Evolutionary conservation across 2,888 invertebrate genomes (phyloP), one percentile per base, ranked within the genome.

Genomic region (Scelioninae gen. 2): DNA sequence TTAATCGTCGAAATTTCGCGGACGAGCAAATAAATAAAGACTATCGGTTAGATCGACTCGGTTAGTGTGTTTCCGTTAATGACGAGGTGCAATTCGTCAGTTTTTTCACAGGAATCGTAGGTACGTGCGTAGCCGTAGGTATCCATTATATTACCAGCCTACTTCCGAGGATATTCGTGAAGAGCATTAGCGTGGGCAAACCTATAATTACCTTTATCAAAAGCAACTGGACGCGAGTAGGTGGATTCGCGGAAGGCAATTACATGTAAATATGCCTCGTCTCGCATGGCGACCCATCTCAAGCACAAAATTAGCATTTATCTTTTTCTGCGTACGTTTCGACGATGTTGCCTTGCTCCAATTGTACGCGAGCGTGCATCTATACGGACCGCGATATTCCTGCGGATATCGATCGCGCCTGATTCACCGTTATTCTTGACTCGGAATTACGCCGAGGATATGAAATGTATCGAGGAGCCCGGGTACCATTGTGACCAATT

Each of bases 211-310:
- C 78, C 79, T 75, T 82, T 83, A 82, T 83, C 83, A 82, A 83
- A 83, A 83, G 81, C 82, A 81, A 81, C 80, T 81, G 79, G 81
- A 79, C 78, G 76, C 78, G 81, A 80, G 83, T 83, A 81, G 83
- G 82, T 82, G 82, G 80, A 80, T 84, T 83, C 83, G 80, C 74
- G 82, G 83, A 83, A 84, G 81, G 81, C 83, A 82, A 83, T 84
- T 84, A 82, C 83, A 83, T 84, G 83, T 81, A 83, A 84, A 83
- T 84, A 81, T 73, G 78, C 77, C 73, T 71, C 77, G 82, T 81
- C 80, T 81, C 80, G 82, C 81, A 78, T 79, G 80, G 80, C 80
- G 77, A 80, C 79, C 79, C 82, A 81, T 80, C 81, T 80, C 80
- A 76, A 76, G 77, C 78, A 75, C 78, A 78, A 80, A 80, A 81